Evolutionary conservation across 2,113 vertebrate genomes (phyloP).

Genomic region (Pimephales promelas): DNA sequence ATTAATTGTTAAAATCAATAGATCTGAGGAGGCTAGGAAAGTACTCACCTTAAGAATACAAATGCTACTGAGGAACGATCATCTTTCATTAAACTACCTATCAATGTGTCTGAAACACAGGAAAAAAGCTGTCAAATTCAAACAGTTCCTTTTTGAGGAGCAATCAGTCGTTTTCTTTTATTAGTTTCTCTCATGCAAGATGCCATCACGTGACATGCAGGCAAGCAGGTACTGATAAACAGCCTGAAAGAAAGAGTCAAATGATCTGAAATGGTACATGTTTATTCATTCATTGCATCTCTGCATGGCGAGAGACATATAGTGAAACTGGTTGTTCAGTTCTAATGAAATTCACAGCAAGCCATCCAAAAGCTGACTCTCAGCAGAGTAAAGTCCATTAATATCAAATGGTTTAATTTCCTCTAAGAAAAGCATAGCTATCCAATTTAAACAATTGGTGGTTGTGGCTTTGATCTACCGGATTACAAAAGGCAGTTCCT

Average conservation of each 20-base stretch:
- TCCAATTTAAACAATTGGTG: neutral
- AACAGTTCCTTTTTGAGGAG: constrained; percentile 38
- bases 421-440: neutral
- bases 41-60: constrained; percentile 15
- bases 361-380: constrained; percentile 3
- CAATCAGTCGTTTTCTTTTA: constrained; percentile 46
- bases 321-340: constrained; percentile 20
- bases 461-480: neutral
- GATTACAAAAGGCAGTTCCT: neutral
- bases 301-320: constrained; percentile 29
- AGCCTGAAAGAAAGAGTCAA: constrained; percentile 8
- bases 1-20: neutral
- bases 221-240: constrained; percentile 37
- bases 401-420: constrained; percentile 25
- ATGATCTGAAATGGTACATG: constrained; percentile 31
- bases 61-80: constrained; percentile 1
- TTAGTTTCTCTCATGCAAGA: constrained; percentile 30
- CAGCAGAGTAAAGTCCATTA: constrained; percentile 29
- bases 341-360: constrained; percentile 52
- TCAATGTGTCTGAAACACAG: constrained; percentile 19
- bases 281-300: constrained; percentile 28
- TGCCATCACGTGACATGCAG: constrained; percentile 29
- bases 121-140: constrained; percentile 47
- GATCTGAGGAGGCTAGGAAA: neutral
- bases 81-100: constrained; percentile 46